Base-by-base conservation (phyloP, 1,140 invertebrate genomes). In the Anastatus disparis region DNA sequence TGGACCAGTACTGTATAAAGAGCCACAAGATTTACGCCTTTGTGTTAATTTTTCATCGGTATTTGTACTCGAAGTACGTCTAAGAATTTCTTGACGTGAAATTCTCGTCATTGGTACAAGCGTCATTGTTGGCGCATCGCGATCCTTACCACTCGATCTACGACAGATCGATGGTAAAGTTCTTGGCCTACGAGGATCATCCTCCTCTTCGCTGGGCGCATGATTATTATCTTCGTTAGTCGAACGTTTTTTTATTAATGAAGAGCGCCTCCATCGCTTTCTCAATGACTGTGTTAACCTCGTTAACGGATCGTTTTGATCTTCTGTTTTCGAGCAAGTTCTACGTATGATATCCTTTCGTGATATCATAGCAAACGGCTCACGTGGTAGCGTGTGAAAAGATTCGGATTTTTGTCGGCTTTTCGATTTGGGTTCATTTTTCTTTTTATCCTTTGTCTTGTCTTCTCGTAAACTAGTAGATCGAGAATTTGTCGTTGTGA, bases 41-140 rank as follows among this genome's bases (percentile, higher is more conserved):
- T 48, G 26, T 1, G 22, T 3, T n/a, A n/a, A 24, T 44, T 55
- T 12, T 17, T 24, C 26, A 17, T 75, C 58, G 4, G 12, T 46
- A 71, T 70, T 79, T n/a, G 79, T 52, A 64, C 77, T 82, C 0
- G 78, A 77, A 17, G 79, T 68, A 29, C 82, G 75, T 12, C 78
- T 79, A 1, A 86, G 40, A 24, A 86, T 86, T 17, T 86, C 81
- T 50, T 83, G 83, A 1, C 84, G 70, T 0, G 84, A 85, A 50
- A 86, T 68, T 17, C 69, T 75, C 27, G 65, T 75, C 56, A 68
- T 26, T 17, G 24, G 62, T 40, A 20, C 69, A 35, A 38, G 29
- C 2, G 48, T 72, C 26, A 73, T 61, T 17, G 29, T 61, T 24
- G 24, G 8, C 2, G 52, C 31, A 2, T 71, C 69, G 66, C 9